Evolutionary conservation across 2,113 vertebrate genomes (phyloP).

Genomic region (Salvelinus alpinus): DNA sequence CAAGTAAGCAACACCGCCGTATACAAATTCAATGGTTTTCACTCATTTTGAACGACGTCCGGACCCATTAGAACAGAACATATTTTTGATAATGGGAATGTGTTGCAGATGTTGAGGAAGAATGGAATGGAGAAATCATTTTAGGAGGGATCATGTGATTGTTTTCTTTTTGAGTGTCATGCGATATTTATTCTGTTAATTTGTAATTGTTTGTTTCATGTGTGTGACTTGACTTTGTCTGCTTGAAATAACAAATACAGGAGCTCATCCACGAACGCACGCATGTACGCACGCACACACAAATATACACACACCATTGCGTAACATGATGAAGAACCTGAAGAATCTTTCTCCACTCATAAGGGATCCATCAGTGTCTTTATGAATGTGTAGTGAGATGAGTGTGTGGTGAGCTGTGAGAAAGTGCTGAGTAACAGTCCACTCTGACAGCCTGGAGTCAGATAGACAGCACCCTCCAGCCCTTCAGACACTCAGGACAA

Average conservation of each 20-base stretch:
- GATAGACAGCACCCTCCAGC: too few species aligned
- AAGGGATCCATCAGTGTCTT: background rate
- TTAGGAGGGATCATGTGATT: slow-evolving; percentile 35
- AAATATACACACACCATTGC: background rate
- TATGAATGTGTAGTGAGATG: background rate
- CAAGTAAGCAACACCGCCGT: slow-evolving; percentile 44
- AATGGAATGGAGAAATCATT: slow-evolving; percentile 34
- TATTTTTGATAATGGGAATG: slow-evolving; percentile 38
- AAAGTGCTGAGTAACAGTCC: too few species aligned
- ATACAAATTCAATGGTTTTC: slow-evolving; percentile 57
- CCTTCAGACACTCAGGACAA: too few species aligned
- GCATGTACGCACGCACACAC: background rate
- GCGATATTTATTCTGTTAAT: background rate
- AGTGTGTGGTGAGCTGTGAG: too few species aligned
- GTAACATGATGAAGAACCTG: background rate
- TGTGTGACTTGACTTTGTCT: background rate
- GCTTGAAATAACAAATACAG: too few species aligned
- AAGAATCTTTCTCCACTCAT: background rate
- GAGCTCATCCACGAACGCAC: too few species aligned
- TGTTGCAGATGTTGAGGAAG: slow-evolving; percentile 27
- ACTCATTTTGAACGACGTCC: background rate
- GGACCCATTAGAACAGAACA: slow-evolving; percentile 23
- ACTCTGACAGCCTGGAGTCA: too few species aligned
- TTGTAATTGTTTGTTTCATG: background rate
- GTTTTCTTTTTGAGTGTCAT: slow-evolving; percentile 14